These are phyloP conservation scores for Carpatolechia fugitivella DNA, from an alignment of 2,888 invertebrate species.

Conservation along the genomic window DNA sequence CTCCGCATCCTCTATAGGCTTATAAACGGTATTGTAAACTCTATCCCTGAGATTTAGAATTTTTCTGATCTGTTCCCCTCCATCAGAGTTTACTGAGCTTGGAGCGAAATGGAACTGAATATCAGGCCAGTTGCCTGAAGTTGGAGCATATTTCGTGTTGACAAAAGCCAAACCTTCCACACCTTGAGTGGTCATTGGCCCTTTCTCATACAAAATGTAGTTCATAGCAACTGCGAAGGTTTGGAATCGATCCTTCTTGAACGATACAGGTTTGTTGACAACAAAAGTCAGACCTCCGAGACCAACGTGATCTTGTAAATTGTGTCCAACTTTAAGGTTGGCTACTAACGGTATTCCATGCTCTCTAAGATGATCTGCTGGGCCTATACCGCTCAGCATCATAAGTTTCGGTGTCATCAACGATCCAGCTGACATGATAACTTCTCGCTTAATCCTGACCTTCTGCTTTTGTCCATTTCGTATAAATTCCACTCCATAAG, in stretches of 20 bases:
- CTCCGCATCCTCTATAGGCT: slow-evolving; percentile 87
- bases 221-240: slow-evolving; percentile 88
- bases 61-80: slow-evolving; percentile 87
- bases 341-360: slow-evolving; percentile 86
- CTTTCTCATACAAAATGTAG: slow-evolving; percentile 88
- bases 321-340: slow-evolving; percentile 88
- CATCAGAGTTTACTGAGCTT: slow-evolving; percentile 90
- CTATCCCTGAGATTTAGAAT: slow-evolving; percentile 87
- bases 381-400: slow-evolving; percentile 94
- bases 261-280: slow-evolving; percentile 88
- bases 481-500: slow-evolving; percentile 87
- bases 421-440: slow-evolving; percentile 92
- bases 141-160: slow-evolving; percentile 91
- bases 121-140: slow-evolving; percentile 88
- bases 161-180: slow-evolving; percentile 93
- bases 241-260: slow-evolving; percentile 88
- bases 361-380: slow-evolving; percentile 85
- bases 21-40: slow-evolving; percentile 91
- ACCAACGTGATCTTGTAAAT: slow-evolving; percentile 93
- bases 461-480: slow-evolving; percentile 82
- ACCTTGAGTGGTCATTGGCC: slow-evolving; percentile 91
- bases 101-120: slow-evolving; percentile 93
- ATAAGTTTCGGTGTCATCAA: slow-evolving; percentile 93
- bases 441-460: slow-evolving; percentile 87
- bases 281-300: slow-evolving; percentile 91